Conservation (phyloP, 2,113 vertebrate genomes). For the Orientallactaga bullata region DNA sequence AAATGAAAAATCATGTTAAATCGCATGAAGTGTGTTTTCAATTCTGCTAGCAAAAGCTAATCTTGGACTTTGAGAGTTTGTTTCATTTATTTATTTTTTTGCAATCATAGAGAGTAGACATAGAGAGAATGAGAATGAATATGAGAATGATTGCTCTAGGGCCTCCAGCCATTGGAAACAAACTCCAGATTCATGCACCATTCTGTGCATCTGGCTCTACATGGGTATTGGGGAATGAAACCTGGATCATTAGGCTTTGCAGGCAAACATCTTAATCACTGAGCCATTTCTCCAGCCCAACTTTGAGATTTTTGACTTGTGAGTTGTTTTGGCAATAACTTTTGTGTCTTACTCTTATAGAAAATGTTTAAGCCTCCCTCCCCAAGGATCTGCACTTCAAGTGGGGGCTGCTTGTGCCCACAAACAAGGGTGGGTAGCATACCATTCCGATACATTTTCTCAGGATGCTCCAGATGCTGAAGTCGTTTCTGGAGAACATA, state of each 20-base stretch:
- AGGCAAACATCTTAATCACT: too few relatives aligned
- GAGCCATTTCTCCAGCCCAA: too few relatives aligned
- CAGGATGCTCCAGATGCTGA: slow-evolving; percentile 99
- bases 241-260: too few relatives aligned
- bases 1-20: neutral
- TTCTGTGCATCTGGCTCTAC: too few relatives aligned
- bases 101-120: too few relatives aligned
- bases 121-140: too few relatives aligned
- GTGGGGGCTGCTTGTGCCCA: neutral
- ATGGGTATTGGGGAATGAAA: too few relatives aligned
- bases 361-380: neutral
- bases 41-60: slow-evolving; percentile 19
- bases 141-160: too few relatives aligned
- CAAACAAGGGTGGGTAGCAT: slow-evolving; percentile 71
- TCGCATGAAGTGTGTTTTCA: neutral
- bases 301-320: slow-evolving; percentile 12
- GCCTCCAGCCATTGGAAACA: too few relatives aligned
- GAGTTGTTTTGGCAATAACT: neutral
- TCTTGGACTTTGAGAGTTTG: neutral
- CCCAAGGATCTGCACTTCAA: neutral
- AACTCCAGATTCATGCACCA: too few relatives aligned
- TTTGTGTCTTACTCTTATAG: neutral
- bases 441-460: slow-evolving; percentile 99
- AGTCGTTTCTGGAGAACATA: slow-evolving; percentile 98
- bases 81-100: too few relatives aligned